Base-by-base conservation (phyloP, 2,797 vertebrate genomes). In the Rhyacichthys aspro region DNA sequence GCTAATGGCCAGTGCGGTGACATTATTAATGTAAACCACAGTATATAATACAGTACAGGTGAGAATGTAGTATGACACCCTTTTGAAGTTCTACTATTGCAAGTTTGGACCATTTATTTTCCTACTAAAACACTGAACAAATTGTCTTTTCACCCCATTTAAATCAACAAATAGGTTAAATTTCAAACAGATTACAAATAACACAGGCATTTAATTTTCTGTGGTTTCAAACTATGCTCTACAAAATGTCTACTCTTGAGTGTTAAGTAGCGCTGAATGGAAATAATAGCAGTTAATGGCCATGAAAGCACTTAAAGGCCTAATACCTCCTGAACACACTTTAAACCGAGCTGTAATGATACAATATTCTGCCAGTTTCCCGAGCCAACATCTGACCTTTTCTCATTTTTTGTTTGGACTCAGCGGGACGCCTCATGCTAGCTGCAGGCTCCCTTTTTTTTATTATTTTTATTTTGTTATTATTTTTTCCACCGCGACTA, bases 401-500 rank as follows among this genome's bases (percentile, higher is more conserved):
- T 53, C 53, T 68, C 44, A 44, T 65, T 42, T 66, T 55, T 72
- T 61, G 57, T 55, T 65, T 54, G 49, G 43, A 56, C 59, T 60
- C 55, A 67, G 73, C 43, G 43, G 52, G 63, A 43, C 5, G 14
- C 63, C 39, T 50, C 28, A 52, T 52, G 43, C 39, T 47, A 28
- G 48, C 59, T 59, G 33, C 38, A 61, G 55, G 71, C 38, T 44
- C 55, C 0, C 10, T 6, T 44, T 60, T 55, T 63, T 36, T n/a
- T n/a, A n/a, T n/a, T 33, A 38, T 50, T 18, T 36, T 38, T 34
- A 19, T 19, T 14, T 53, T 5, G 3, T 36, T 17, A 17, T 37
- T 17, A 12, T 50, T 50, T 37, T 18, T 47, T 33, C 14, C 18
- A 2, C 41, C 33, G 36, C 15, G 3, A 46, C 52, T 41, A 53